Evolutionary conservation across 2,888 invertebrate species (phyloP).

Genomic region (Ennomos fuscantarius): DNA sequence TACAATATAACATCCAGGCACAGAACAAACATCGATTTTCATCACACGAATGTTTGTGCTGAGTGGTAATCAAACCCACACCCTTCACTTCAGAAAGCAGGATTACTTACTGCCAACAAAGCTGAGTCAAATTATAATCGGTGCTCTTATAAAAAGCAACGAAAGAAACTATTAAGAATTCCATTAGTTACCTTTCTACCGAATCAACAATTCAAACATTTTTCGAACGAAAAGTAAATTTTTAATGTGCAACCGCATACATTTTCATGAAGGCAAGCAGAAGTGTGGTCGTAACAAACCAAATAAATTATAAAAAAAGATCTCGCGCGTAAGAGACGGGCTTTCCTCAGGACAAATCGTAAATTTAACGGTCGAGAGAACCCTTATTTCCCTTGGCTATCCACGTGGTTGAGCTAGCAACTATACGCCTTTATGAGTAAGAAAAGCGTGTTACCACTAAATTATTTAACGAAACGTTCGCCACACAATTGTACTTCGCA

Average conservation of each 20-base stretch:
- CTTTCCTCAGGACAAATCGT: slow-evolving; percentile 80
- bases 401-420: slow-evolving; percentile 72
- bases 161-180: slow-evolving; percentile 14
- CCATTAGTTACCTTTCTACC: slow-evolving; percentile 20
- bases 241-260: slow-evolving; percentile 55
- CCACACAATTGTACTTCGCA: slow-evolving; percentile 13
- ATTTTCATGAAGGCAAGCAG: slow-evolving; percentile 62
- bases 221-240: slow-evolving; percentile 47
- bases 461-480: slow-evolving; percentile 47
- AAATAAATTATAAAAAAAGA: slow-evolving; percentile 83
- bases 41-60: too few species aligned
- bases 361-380: slow-evolving; percentile 82
- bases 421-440: slow-evolving; percentile 73
- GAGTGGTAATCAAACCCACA: too few species aligned
- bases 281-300: slow-evolving; percentile 70
- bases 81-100: too few species aligned
- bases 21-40: too few species aligned
- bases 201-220: slow-evolving; percentile 30
- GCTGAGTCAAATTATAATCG: too few species aligned
- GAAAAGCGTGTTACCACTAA: slow-evolving; percentile 54
- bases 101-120: too few species aligned
- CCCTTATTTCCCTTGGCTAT: slow-evolving; percentile 79
- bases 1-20: too few species aligned
- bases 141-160: background rate
- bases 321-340: slow-evolving; percentile 70